A percentile compares a stretch with the other conserved stretches of the same genome.
Conservation (phyloP, 1,140 invertebrate genomes). For the Nasonia vitripennis region DNA sequence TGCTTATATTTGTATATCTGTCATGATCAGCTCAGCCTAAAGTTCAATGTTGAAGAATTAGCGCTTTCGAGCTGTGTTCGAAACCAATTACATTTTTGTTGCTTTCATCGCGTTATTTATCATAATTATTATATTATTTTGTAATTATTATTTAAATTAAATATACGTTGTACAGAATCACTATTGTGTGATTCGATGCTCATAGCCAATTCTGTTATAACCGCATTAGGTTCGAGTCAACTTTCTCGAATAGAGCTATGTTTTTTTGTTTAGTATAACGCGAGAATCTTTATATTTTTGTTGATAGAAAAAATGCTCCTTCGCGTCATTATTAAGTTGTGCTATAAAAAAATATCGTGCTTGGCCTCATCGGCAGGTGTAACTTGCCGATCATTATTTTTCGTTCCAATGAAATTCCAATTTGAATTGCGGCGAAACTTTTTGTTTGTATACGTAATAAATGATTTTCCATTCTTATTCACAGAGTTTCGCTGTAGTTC, state of each 20-base stretch:
- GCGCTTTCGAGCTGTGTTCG: neutral
- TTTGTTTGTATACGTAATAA: neutral
- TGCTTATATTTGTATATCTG: constrained; percentile 22
- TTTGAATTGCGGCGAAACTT: neutral
- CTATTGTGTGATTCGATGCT: neutral
- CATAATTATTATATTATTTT: neutral
- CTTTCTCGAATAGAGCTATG: neutral
- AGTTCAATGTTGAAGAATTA: neutral
- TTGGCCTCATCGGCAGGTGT: neutral
- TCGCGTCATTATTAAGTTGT: neutral
- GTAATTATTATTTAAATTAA: constrained; percentile 5
- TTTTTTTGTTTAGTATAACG: neutral
- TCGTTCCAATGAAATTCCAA: neutral
- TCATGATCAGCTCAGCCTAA: neutral
- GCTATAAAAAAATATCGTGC: neutral
- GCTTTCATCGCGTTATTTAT: neutral
- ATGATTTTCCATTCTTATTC: neutral
- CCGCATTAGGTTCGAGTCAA: neutral
- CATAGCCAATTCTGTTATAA: neutral
- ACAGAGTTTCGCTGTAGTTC: neutral
- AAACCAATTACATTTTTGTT: neutral
- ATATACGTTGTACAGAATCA: neutral
- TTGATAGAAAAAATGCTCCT: neutral
- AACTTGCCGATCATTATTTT: neutral
- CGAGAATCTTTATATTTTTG: neutral